Base-by-base conservation (phyloP, 2,888 invertebrate species). In the Aphrophora alni region DNA sequence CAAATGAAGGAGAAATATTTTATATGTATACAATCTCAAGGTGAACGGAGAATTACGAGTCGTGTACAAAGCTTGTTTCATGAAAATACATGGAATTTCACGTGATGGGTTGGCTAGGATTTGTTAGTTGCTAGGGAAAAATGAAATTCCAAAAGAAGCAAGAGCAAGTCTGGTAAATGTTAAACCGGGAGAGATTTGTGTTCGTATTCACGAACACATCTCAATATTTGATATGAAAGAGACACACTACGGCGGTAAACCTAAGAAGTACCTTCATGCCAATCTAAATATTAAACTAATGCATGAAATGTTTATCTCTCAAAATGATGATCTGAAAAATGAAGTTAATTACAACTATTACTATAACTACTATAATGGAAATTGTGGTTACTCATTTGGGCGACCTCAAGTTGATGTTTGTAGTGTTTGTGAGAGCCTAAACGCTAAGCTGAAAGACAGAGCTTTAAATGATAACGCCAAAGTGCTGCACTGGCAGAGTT, bases 371-470 rank as follows among this genome's bases (percentile, higher is more conserved):
- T 80, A 75, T 70, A 79, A 74, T 28, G 81, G 84, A 59, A 86
- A 86, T 70, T 85, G 82, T 77, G 80, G 76, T 81, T 82, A 77
- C 68, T 70, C 73, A 26, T 86, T 85, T 83, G 84, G 84, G 71
- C 77, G 84, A 75, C 84, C 83, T 38, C 84, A 85, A 81, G 84
- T 84, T 14, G 85, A 84, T 77, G 84, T 82, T 17, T 85, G 83
- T 79, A 81, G 77, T 27, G 80, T 77, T 26, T 85, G 84, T 71
- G 85, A 85, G 72, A 81, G 82, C 78, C 73, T 84, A 76, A 76
- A 75, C 44, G 80, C 71, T 28, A 85, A 84, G 81, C 75, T 83
- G 78, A 85, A 83, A 81, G 71, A 78, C 28, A 76, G 59, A n/a
- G 73, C 59, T 25, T 82, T 84, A 77, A 74, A 81, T 69, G 81